These are phyloP conservation scores for Celastrina argiolus DNA, from an alignment of 2,888 invertebrate genomes.

Conservation along the genomic window DNA sequence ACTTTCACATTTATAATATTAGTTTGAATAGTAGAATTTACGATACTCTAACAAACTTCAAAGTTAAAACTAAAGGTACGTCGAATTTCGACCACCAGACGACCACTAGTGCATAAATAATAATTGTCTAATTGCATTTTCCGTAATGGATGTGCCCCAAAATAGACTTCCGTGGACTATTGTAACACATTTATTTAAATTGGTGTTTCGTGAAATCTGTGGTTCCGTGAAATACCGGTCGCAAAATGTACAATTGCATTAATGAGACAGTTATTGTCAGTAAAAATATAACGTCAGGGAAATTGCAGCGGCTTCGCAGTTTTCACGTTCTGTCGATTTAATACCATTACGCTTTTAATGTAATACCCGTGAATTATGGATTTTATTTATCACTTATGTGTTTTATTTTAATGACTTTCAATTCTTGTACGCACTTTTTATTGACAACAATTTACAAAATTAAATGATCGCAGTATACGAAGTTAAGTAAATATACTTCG, in stretches of 20 bases:
- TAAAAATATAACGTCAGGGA: slow-evolving; percentile 43
- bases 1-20: too few relatives aligned
- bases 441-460: too few relatives aligned
- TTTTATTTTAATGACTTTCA: slow-evolving; percentile 33
- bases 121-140: neutral
- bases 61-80: too few relatives aligned
- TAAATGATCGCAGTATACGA: too few relatives aligned
- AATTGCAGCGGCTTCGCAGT: slow-evolving; percentile 39
- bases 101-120: neutral
- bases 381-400: slow-evolving; percentile 40
- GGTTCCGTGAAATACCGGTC: slow-evolving; percentile 32
- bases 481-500: too few relatives aligned
- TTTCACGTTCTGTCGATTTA: slow-evolving; percentile 45
- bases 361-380: slow-evolving; percentile 42
- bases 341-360: slow-evolving; percentile 40
- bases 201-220: slow-evolving; percentile 33
- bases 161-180: neutral
- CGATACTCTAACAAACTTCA: too few relatives aligned
- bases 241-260: slow-evolving; percentile 41
- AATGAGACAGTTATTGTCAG: slow-evolving; percentile 52
- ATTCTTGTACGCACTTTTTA: neutral
- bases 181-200: slow-evolving; percentile 29
- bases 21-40: too few relatives aligned
- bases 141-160: neutral
- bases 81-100: too few relatives aligned